Evolutionary conservation across 2,797 vertebrate species (phyloP).

Genomic region (Cossypha dichroa): DNA sequence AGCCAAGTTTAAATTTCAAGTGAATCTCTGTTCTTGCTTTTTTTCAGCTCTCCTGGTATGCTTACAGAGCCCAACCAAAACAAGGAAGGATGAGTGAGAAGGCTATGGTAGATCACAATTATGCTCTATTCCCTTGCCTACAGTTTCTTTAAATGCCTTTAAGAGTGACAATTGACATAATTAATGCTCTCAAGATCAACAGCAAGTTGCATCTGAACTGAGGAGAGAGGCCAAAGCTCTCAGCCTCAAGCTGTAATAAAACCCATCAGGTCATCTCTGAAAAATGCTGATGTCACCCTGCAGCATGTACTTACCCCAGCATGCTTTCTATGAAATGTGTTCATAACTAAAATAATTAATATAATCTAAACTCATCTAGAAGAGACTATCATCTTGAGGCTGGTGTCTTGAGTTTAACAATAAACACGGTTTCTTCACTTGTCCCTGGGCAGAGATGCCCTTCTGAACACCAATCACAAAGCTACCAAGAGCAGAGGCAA

Average conservation of each 20-base stretch:
- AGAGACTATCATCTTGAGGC: not conserved
- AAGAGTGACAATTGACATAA: not conserved
- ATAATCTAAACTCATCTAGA: not conserved
- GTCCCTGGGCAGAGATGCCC: not conserved
- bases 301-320: not conserved
- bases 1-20: not conserved
- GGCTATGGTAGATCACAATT: not conserved
- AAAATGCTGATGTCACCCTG: not conserved
- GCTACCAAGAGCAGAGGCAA: not conserved
- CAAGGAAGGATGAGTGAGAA: not conserved
- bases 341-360: not conserved
- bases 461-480: not conserved
- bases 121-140: not conserved
- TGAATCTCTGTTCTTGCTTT: not conserved
- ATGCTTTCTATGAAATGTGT: not conserved
- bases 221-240: not conserved
- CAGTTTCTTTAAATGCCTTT: not conserved
- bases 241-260: not conserved
- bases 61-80: not conserved
- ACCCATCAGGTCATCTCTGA: not conserved
- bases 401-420: not conserved
- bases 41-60: not conserved
- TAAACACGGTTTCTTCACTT: not conserved
- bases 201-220: not conserved
- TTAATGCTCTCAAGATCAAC: not conserved